Evolutionary conservation across 2,888 invertebrate species (phyloP).

Genomic region (Heterodera filipjevi): DNA sequence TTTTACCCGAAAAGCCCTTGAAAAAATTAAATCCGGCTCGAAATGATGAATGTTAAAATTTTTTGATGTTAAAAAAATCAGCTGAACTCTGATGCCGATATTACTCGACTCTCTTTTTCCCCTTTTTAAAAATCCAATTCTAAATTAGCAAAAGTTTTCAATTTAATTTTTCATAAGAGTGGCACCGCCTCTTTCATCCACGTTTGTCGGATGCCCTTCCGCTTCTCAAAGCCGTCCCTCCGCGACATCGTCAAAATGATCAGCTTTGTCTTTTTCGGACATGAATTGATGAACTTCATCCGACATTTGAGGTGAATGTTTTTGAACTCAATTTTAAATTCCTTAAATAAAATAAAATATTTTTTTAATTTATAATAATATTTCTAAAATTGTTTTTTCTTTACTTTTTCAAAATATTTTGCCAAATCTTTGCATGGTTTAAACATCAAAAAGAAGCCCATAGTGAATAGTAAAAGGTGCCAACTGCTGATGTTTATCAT

Average conservation of each 20-base stretch:
- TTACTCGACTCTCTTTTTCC: too few relatives aligned
- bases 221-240: not conserved
- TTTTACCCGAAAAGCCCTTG: too few relatives aligned
- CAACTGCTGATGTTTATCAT: too few relatives aligned
- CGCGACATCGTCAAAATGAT: not conserved
- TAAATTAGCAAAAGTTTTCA: too few relatives aligned
- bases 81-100: too few relatives aligned
- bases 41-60: too few relatives aligned
- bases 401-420: not conserved
- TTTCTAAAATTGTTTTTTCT: too few relatives aligned
- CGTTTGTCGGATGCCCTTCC: conserved; percentile 1
- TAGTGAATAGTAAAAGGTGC: too few relatives aligned
- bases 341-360: not conserved
- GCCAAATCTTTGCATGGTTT: not conserved
- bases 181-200: not conserved
- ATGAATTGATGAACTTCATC: not conserved
- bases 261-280: not conserved
- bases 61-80: too few relatives aligned
- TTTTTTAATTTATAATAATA: not conserved
- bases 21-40: too few relatives aligned
- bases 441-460: not conserved
- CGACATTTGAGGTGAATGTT: not conserved
- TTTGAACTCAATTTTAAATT: not conserved
- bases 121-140: too few relatives aligned
- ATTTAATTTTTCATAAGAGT: too few relatives aligned